phyloP scores from a whole-genome alignment of 2,888 invertebrate genomes.

The Cheilosia urbana region DNA sequence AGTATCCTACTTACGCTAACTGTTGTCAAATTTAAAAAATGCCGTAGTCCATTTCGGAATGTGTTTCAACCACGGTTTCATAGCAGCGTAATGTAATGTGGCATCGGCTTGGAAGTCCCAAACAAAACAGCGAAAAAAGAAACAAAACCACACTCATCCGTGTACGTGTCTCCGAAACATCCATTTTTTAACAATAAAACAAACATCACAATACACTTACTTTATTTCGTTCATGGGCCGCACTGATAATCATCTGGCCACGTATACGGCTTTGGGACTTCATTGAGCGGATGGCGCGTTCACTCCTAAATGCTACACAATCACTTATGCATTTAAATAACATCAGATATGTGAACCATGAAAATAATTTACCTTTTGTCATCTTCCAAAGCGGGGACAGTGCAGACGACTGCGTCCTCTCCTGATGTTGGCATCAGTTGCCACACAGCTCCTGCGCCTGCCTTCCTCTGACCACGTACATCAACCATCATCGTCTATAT shows the following conservation, averaged over 20 bases:
- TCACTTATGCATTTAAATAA: slow-evolving; percentile 75
- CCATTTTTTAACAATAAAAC: slow-evolving; percentile 48
- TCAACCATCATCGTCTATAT: slow-evolving; percentile 61
- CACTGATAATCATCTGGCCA: slow-evolving; percentile 60
- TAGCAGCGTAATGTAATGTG: background rate
- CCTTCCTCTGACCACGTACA: slow-evolving; percentile 71
- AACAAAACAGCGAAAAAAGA: background rate
- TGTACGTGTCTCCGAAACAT: slow-evolving; percentile 6
- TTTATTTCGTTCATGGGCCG: slow-evolving; percentile 50
- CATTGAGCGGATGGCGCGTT: slow-evolving; percentile 59
- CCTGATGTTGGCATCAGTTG: slow-evolving; percentile 28
- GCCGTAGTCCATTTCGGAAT: no score
- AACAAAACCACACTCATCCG: background rate
- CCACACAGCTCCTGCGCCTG: slow-evolving; percentile 60
- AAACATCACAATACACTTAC: slow-evolving; percentile 48
- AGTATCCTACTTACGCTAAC: no score
- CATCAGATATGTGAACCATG: slow-evolving; percentile 74
- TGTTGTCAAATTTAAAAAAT: no score
- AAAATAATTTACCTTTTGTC: slow-evolving; percentile 75
- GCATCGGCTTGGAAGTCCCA: slow-evolving; percentile 1
- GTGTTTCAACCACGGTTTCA: no score
- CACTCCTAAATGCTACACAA: slow-evolving; percentile 70
- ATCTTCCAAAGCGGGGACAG: slow-evolving; percentile 58
- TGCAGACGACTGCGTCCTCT: slow-evolving; percentile 27
- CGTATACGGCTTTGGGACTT: slow-evolving; percentile 44